Conservation (phyloP, 2,888 invertebrate genomes). For the Rhimphoctona megacephalus region DNA sequence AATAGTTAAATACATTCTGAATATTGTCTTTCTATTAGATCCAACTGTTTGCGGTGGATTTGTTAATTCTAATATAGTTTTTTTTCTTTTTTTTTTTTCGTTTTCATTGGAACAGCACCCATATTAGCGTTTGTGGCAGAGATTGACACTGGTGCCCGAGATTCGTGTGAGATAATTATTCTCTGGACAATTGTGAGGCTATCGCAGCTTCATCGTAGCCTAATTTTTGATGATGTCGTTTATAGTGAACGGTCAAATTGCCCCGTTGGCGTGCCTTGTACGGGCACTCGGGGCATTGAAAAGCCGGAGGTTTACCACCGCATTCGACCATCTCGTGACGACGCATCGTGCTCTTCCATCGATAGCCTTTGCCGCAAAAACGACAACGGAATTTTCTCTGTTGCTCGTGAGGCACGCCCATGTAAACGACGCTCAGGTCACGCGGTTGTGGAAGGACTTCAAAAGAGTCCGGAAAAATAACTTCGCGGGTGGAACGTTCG, state of each 20-base stretch:
- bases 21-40: not conserved
- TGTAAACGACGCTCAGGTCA: slow-evolving; percentile 84
- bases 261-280: slow-evolving; percentile 93
- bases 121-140: slow-evolving; percentile 9
- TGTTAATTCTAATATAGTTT: not conserved
- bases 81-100: not conserved
- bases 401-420: slow-evolving; percentile 86
- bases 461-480: slow-evolving; percentile 83
- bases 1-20: not conserved
- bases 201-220: slow-evolving; percentile 77
- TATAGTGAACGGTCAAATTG: slow-evolving; percentile 92
- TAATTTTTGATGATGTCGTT: slow-evolving; percentile 89
- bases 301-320: slow-evolving; percentile 93
- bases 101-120: slow-evolving; percentile 19
- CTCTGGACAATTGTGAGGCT: slow-evolving; percentile 64
- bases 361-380: slow-evolving; percentile 94
- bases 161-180: slow-evolving; percentile 52
- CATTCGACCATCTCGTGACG: slow-evolving; percentile 94
- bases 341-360: slow-evolving; percentile 94
- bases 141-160: slow-evolving; percentile 35
- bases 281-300: slow-evolving; percentile 92
- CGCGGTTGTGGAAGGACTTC: slow-evolving; percentile 83
- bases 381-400: slow-evolving; percentile 91
- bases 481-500: slow-evolving; percentile 78
- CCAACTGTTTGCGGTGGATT: not conserved